These are phyloP conservation scores for Saccostrea cuccullata DNA, from an alignment of 1,140 invertebrate genomes.

Conservation along the genomic window DNA sequence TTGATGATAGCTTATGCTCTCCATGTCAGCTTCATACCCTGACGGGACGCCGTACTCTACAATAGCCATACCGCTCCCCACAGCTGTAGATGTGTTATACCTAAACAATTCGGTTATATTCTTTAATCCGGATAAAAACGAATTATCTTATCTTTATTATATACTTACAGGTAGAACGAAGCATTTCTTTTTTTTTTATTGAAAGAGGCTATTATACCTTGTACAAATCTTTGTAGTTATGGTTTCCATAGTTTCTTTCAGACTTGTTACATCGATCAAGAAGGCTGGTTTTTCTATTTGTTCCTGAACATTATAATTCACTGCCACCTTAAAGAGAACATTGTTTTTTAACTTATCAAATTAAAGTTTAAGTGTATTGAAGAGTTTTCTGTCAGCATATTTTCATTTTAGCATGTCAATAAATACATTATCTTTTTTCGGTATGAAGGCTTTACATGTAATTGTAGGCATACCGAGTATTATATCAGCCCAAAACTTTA, in stretches of 20 bases:
- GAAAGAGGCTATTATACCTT: neutral
- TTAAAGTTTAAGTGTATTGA: no score
- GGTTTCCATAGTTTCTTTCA: neutral
- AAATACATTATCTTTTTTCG: no score
- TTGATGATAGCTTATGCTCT: slow-evolving; percentile 49
- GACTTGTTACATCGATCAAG: neutral
- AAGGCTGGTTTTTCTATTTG: slow-evolving; percentile 15
- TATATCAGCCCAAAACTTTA: no score
- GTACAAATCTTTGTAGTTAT: neutral
- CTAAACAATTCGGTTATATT: neutral
- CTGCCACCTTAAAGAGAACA: neutral
- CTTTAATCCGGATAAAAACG: neutral
- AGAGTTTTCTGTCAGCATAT: no score
- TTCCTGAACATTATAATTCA: slow-evolving; percentile 17
- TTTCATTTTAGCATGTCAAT: no score
- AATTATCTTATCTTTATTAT: no score
- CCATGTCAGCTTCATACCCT: slow-evolving; percentile 67
- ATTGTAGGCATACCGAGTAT: no score
- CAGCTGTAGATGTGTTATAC: neutral
- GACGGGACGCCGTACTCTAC: slow-evolving; percentile 69
- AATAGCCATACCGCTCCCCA: slow-evolving; percentile 69
- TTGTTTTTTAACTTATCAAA: no score
- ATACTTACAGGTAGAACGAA: no score
- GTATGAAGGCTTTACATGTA: no score
- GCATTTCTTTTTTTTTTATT: no score